Evolutionary conservation across 1,140 invertebrate genomes (phyloP).

Genomic region (Theocolax elegans): DNA sequence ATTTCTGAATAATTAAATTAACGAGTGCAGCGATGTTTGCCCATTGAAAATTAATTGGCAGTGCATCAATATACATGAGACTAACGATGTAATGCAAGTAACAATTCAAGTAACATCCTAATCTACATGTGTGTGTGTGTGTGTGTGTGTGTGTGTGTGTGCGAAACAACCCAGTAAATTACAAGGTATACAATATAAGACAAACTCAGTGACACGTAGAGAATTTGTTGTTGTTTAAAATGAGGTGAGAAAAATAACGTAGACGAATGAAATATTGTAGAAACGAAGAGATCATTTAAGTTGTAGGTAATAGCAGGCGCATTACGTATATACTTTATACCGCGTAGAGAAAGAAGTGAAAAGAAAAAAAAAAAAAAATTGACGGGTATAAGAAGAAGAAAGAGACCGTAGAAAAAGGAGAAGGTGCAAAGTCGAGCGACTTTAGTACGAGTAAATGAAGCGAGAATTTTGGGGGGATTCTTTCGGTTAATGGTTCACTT

Average conservation of each 20-base stretch:
- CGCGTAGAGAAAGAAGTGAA: not conserved
- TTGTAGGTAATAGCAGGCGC: not conserved
- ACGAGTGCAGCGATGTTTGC: no score
- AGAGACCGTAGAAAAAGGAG: not conserved
- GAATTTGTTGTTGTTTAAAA: not conserved
- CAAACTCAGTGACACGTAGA: not conserved
- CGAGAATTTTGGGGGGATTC: conserved; percentile 8
- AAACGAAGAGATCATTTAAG: not conserved
- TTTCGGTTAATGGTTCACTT: not conserved
- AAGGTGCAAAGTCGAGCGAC: not conserved
- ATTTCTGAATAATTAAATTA: no score
- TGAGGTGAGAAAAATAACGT: not conserved
- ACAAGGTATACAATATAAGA: not conserved
- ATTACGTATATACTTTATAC: no score
- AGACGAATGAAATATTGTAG: conserved; percentile 9
- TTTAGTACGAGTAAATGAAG: conserved; percentile 17
- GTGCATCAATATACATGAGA: no score
- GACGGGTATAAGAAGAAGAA: not conserved
- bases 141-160: not conserved
- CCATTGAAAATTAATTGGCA: no score
- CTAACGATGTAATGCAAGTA: no score
- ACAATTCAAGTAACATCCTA: no score
- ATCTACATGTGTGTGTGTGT: not conserved
- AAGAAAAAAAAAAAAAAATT: no score
- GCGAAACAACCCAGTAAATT: not conserved